A percentile compares a stretch with the other conserved stretches of the same genome.
Evolutionary conservation across 1,140 invertebrate genomes (phyloP).

Genomic region (Aphelenchoides fujianensis): DNA sequence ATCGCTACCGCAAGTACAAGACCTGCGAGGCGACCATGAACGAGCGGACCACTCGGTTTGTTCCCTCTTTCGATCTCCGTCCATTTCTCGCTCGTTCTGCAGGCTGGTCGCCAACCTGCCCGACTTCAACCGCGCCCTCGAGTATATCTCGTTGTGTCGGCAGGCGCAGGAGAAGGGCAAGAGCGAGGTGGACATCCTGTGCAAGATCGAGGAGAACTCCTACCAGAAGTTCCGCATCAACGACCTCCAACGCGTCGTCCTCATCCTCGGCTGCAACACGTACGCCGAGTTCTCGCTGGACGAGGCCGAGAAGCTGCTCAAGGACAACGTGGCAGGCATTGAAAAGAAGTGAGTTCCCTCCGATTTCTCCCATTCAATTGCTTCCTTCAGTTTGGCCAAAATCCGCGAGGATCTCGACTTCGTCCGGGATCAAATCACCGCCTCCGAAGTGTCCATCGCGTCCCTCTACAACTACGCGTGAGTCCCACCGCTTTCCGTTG

Average conservation of each 20-base stretch:
- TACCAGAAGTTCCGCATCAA: constrained; percentile 14
- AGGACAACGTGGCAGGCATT: constrained; percentile 17
- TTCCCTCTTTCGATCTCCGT: constrained; percentile 22
- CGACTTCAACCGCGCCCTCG: constrained; percentile 71
- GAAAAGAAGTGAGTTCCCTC: constrained; percentile 19
- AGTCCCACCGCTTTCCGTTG: not conserved
- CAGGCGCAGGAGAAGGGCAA: constrained; percentile 28
- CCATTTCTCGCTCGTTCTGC: constrained; percentile 22
- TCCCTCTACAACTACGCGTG: constrained; percentile 54
- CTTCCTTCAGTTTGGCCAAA: constrained; percentile 67
- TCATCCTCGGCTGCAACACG: constrained; percentile 23
- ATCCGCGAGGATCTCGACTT: constrained; percentile 89
- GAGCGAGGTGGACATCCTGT: constrained; percentile 13
- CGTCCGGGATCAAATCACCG: constrained; percentile 89
- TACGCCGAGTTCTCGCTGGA: constrained; percentile 21
- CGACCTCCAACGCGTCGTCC: constrained; percentile 13
- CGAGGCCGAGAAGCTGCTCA: constrained; percentile 24
- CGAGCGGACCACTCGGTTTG: constrained; percentile 9
- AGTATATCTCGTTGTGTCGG: constrained; percentile 20
- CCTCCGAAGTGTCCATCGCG: constrained; percentile 83
- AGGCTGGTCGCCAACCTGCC: constrained; percentile 74
- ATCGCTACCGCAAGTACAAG: constrained; percentile 90
- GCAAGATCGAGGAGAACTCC: constrained; percentile 22
- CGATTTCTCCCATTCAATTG: constrained; percentile 2
- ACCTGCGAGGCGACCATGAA: constrained; percentile 79